Base-by-base conservation (phyloP, 2,888 invertebrate species). In the Marronus borbonicus region DNA sequence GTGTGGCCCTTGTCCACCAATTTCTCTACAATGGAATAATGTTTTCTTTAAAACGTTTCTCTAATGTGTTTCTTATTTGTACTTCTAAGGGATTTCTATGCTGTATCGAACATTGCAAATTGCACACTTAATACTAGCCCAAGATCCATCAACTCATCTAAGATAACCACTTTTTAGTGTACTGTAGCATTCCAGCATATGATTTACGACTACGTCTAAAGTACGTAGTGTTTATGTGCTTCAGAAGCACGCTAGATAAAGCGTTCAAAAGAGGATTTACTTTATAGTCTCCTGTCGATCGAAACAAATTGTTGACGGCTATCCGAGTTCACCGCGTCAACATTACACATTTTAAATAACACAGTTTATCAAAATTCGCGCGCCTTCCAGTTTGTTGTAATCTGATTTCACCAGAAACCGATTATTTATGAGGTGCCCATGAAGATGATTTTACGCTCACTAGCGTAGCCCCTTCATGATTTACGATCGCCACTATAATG, bases 391-490 rank as follows among this genome's bases (percentile, higher is more conserved):
- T 64, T 49, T 68, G 58, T 55, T 78, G 76, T 78, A 78, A 78
- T 76, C 78, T 77, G 79, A 79, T 77, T 79, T 70, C 74, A 77
- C 74, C 79, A 72, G 74, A 44, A 70, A 70, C 70, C 78, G 76
- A 78, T 80, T 80, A 80, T 80, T 80, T 80, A 80, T 79, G 78
- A 72, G 79, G 80, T 80, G 79, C 80, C 80, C 79, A 80, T 79
- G 80, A 78, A 79, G 79, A 80, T 79, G 79, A 80, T 80, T 79
- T 79, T 79, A 79, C 79, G 79, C 76, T 79, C 79, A 72, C 79
- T 74, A 68, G 76, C 60, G 72, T 74, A 62, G 60, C 28, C 60
- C 72, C 60, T 77, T 74, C 65, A 74, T 79, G 79, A 79, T 79
- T 79, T 79, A 79, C 75, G 77, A 68, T 28, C 44, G 44, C 60